A percentile compares a stretch with the other conserved stretches of the same genome.
phyloP scores from a whole-genome alignment of 2,888 invertebrate species.

The Monochamus alternatus region DNA sequence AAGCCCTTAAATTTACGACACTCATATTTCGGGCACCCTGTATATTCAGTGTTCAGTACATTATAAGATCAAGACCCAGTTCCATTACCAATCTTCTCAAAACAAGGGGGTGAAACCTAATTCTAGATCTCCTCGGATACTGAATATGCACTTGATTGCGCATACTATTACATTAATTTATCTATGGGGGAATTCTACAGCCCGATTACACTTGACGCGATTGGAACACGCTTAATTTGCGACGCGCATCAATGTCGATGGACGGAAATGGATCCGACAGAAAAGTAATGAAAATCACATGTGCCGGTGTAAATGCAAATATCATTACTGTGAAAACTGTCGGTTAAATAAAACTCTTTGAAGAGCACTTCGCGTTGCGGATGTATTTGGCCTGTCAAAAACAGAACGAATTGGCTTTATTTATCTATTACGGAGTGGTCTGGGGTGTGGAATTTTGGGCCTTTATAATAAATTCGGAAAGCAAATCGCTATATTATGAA shows the following conservation, averaged over 20 bases:
- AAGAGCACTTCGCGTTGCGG: constrained; percentile 5
- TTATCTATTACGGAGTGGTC: neutral
- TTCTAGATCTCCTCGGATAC: neutral
- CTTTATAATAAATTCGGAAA: neutral
- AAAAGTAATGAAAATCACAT: neutral
- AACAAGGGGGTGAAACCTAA: neutral
- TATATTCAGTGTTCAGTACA: too few relatives aligned
- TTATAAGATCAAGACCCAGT: neutral
- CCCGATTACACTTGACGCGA: constrained; percentile 21
- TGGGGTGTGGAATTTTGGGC: neutral
- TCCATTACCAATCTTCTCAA: neutral
- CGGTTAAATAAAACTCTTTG: constrained; percentile 16
- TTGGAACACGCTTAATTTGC: constrained; percentile 19
- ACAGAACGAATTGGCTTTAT: constrained; percentile 10
- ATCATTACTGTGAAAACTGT: constrained; percentile 3
- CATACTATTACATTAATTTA: constrained; percentile 20
- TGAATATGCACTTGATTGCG: constrained; percentile 13
- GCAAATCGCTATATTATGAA: too few relatives aligned
- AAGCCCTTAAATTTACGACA: too few relatives aligned
- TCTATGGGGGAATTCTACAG: constrained; percentile 19
- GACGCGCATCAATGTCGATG: neutral
- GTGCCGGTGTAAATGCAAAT: neutral
- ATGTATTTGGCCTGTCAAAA: constrained; percentile 10
- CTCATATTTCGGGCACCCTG: too few relatives aligned
- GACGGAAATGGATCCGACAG: constrained; percentile 19